Evolutionary conservation across 2,113 vertebrate genomes (phyloP).

Genomic region (Vicugna pacos): DNA sequence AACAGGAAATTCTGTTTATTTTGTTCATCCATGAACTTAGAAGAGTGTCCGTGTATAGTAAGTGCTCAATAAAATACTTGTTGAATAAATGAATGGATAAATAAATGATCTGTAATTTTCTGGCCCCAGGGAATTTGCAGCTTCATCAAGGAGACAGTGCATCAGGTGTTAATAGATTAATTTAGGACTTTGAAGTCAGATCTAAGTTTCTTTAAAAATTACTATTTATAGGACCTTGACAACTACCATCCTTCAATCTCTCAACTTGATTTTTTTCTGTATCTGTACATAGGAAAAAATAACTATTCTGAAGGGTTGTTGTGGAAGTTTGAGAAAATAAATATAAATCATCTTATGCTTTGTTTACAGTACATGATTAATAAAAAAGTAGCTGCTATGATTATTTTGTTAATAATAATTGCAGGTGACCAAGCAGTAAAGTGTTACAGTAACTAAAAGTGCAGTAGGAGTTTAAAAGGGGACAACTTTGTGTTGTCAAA

Average conservation of each 20-base stretch:
- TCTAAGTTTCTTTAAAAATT: background rate
- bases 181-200: background rate
- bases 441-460: background rate
- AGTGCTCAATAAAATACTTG: background rate
- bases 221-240: background rate
- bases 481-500: background rate
- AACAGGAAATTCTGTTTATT: background rate
- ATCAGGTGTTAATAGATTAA: background rate
- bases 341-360: background rate
- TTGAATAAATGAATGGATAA: background rate
- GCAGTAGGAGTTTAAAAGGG: background rate
- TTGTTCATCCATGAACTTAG: background rate
- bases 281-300: background rate
- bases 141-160: background rate
- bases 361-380: background rate
- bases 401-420: slow-evolving; percentile 20
- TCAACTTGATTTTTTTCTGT: background rate
- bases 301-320: background rate
- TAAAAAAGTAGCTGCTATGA: background rate
- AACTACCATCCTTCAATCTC: background rate
- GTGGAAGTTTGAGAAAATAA: background rate
- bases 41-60: background rate
- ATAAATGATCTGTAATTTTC: background rate
- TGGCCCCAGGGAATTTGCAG: background rate
- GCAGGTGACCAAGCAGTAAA: background rate